A percentile compares a stretch with the other conserved stretches of the same genome.
Evolutionary conservation across 2,888 invertebrate genomes (phyloP).

Genomic region (Allolobophora icterica): DNA sequence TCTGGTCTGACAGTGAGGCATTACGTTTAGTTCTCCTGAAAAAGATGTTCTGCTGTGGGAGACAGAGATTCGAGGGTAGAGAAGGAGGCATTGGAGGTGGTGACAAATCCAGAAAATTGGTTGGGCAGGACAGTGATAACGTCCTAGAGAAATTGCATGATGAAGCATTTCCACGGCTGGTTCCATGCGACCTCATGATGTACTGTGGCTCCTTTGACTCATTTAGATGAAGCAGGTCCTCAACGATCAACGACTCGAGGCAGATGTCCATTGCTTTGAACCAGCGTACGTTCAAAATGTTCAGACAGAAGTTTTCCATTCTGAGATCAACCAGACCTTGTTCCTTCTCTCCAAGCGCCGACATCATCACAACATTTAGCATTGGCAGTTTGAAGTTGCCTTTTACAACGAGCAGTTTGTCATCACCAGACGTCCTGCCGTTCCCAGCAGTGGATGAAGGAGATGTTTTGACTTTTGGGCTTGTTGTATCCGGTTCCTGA

Average conservation of each 20-base stretch:
- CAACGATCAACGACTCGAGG: conserved; percentile 85
- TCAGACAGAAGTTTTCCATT: conserved; percentile 81
- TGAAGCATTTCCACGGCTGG: neutral
- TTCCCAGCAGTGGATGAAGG: neutral
- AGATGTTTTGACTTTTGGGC: neutral
- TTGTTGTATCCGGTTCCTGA: neutral
- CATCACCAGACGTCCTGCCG: neutral
- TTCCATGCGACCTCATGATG: conserved; percentile 18
- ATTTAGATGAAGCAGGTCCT: conserved; percentile 78
- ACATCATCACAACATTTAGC: conserved; percentile 59
- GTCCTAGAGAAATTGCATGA: conserved; percentile 59
- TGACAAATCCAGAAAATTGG: conserved; percentile 58
- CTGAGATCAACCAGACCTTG: conserved; percentile 78
- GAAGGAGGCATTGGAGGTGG: conserved; percentile 69
- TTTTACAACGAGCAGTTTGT: conserved; percentile 40
- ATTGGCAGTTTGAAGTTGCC: conserved; percentile 58
- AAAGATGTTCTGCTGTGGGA: conserved; percentile 41
- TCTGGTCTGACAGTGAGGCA: neutral
- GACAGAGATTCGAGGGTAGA: conserved; percentile 57
- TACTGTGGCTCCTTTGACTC: conserved; percentile 6
- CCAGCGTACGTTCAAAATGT: conserved; percentile 73
- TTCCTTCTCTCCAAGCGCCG: conserved; percentile 62
- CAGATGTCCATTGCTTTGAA: conserved; percentile 78
- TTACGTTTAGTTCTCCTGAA: neutral
- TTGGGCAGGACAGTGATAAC: conserved; percentile 82